Evolutionary conservation across 2,113 vertebrate genomes (phyloP), one percentile per base, ranked within the genome.

Genomic region (Mugil cephalus): DNA sequence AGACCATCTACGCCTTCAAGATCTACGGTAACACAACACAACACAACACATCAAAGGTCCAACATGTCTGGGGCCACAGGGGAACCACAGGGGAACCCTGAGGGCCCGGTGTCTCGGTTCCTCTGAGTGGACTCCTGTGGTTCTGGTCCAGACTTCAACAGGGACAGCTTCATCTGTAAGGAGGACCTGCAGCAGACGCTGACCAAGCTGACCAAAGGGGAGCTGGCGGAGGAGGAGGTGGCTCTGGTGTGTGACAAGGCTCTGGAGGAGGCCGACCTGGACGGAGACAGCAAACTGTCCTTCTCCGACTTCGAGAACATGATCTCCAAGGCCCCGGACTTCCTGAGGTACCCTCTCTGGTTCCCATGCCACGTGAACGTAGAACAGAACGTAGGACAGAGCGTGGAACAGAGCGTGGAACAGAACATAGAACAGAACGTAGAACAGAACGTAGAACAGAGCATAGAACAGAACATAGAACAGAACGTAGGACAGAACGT

Each of bases 1-100:
- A 99, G 92, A 97, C 96, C 63, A 95, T 95, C 84, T 99, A 99
- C 19, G 98, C 98, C 91, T 99, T 99, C 88, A 99, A 97, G 93
- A 96, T 99, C 81, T 98, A 98, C 0, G 97, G 97, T 76, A 64
- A 51, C 24, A 30, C n/a, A n/a, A n/a, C n/a, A n/a, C n/a, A n/a
- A n/a, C n/a, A n/a, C n/a, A n/a, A n/a, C n/a, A n/a, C n/a, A n/a
- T n/a, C n/a, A n/a, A n/a, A n/a, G n/a, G n/a, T n/a, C n/a, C n/a
- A n/a, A n/a, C n/a, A n/a, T n/a, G n/a, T n/a, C n/a, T n/a, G n/a
- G n/a, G n/a, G n/a, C n/a, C n/a, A n/a, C n/a, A n/a, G n/a, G n/a
- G n/a, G n/a, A n/a, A n/a, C n/a, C n/a, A n/a, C n/a, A n/a, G n/a
- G n/a, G n/a, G n/a, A n/a, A n/a, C n/a, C n/a, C n/a, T n/a, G n/a